These are phyloP conservation scores for Synodontis membranacea DNA, from an alignment of 2,113 vertebrate species.

Conservation along the genomic window DNA sequence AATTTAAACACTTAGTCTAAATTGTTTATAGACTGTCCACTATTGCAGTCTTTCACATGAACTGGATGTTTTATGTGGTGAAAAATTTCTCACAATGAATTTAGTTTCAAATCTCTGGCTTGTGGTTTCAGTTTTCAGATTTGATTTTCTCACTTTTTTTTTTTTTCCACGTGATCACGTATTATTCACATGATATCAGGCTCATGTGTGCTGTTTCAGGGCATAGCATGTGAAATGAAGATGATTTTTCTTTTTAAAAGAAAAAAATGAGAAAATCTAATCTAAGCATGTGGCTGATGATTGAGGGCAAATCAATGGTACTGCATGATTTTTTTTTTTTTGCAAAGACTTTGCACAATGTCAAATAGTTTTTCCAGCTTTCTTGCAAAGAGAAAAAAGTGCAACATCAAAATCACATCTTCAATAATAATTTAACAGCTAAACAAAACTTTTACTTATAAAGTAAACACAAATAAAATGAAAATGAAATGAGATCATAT, in stretches of 20 bases:
- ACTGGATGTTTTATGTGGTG: neutral
- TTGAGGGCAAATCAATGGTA: neutral
- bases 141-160: neutral
- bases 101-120: neutral
- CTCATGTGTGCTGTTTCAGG: neutral
- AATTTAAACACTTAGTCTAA: neutral
- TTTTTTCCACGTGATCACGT: neutral
- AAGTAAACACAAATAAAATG: neutral
- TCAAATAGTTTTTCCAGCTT: too few relatives aligned
- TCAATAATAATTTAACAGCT: neutral
- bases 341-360: too few relatives aligned
- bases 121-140: constrained; percentile 7
- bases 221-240: neutral
- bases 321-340: neutral
- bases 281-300: neutral
- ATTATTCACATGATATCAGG: neutral
- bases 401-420: neutral
- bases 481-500: constrained; percentile 17
- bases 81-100: neutral
- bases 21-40: neutral
- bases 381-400: neutral
- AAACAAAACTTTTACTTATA: too few relatives aligned
- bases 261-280: neutral
- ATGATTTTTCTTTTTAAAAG: neutral
- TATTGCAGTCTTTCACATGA: neutral